A percentile compares a stretch with the other conserved stretches of the same genome.
phyloP scores from a whole-genome alignment of 2,888 invertebrate genomes.

The Helicoverpa assulta region DNA sequence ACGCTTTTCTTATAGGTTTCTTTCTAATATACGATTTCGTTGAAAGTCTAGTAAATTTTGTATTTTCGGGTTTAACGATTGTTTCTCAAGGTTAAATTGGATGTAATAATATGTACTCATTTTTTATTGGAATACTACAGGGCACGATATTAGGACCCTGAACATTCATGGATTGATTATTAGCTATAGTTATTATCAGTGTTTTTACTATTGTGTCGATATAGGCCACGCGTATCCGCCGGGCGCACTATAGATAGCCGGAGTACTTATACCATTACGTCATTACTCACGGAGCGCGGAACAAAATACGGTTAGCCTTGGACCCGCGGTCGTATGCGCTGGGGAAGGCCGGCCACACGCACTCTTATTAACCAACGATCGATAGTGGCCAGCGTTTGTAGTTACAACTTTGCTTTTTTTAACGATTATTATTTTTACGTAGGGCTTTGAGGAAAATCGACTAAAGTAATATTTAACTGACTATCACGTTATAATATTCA shows the following conservation, averaged over 20 bases:
- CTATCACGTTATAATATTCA: too few relatives aligned
- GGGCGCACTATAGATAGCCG: constrained; percentile 74
- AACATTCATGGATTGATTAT: constrained; percentile 8
- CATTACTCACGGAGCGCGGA: constrained; percentile 84
- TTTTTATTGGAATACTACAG: constrained; percentile 6
- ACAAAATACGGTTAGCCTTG: constrained; percentile 88
- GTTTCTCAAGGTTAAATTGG: constrained; percentile 16
- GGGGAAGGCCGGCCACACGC: constrained; percentile 69
- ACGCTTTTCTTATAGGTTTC: constrained; percentile 21
- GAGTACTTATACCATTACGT: constrained; percentile 82
- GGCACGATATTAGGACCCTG: background rate
- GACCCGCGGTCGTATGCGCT: constrained; percentile 78
- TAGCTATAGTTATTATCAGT: constrained; percentile 24
- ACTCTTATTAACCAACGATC: constrained; percentile 62
- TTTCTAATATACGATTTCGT: constrained; percentile 32
- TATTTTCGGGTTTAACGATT: constrained; percentile 31
- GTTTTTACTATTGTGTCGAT: constrained; percentile 57
- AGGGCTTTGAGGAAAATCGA: background rate
- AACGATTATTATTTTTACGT: constrained; percentile 13
- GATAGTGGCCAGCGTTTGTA: constrained; percentile 33
- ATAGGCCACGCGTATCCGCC: constrained; percentile 64
- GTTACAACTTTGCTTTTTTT: constrained; percentile 38
- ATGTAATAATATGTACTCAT: background rate
- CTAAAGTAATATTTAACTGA: background rate
- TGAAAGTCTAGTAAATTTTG: constrained; percentile 31